Percentiles rank a stretch among this genome's conserved stretches.
These are phyloP conservation scores for Nomada ruficornis DNA, from an alignment of 2,888 invertebrate genomes.

Conservation along the genomic window DNA sequence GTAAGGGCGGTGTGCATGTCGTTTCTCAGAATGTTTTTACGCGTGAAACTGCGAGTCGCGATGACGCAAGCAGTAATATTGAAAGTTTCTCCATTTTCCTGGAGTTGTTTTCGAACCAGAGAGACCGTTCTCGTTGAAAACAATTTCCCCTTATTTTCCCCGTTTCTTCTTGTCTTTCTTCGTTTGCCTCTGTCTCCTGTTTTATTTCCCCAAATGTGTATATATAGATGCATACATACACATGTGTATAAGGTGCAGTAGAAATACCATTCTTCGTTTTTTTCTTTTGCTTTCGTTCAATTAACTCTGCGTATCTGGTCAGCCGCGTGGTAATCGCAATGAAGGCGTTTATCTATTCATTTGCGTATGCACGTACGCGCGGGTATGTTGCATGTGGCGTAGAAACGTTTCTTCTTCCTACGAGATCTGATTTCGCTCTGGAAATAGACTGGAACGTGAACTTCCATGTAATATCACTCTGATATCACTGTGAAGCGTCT, in stretches of 20 bases:
- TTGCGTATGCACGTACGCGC: constrained; percentile 24
- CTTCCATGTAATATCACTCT: neutral
- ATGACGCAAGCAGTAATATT: constrained; percentile 13
- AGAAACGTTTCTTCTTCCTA: constrained; percentile 19
- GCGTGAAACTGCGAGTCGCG: neutral
- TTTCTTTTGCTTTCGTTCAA: constrained; percentile 7
- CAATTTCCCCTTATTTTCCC: neutral
- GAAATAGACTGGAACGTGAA: constrained; percentile 46
- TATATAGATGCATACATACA: no score
- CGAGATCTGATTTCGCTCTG: constrained; percentile 43
- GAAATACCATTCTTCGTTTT: neutral
- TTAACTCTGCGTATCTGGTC: constrained; percentile 16
- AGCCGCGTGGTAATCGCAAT: constrained; percentile 39
- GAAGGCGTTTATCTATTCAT: constrained; percentile 45
- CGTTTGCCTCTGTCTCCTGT: neutral
- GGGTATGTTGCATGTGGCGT: constrained; percentile 25
- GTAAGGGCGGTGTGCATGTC: neutral
- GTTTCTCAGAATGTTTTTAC: constrained; percentile 29
- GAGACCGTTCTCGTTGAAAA: neutral
- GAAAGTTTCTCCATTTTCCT: constrained; percentile 19
- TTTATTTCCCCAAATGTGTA: no score
- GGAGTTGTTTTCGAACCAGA: constrained; percentile 27
- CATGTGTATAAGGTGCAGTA: neutral
- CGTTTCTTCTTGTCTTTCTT: no score
- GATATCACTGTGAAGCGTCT: no score